Evolutionary conservation across 2,888 invertebrate species (phyloP), one percentile per base, ranked within the genome.

Genomic region (Drosophila birchii): DNA sequence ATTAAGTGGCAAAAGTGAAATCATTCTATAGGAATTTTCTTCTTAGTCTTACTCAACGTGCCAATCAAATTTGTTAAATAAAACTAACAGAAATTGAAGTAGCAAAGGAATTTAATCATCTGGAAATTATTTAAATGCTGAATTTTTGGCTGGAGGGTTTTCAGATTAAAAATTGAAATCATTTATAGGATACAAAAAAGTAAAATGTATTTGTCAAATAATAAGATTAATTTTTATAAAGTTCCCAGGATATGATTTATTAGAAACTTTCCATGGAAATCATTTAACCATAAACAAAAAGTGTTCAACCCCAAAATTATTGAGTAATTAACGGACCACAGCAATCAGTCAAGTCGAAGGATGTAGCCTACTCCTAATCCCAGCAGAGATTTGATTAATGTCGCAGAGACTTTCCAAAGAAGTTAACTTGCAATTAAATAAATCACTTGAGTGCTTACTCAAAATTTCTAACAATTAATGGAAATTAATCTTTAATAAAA

Each of bases 361-460:
- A 41, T 41, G 18, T 18, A 41, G 6, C 39, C 34, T 18, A 18
- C 29, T 49, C 11, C 14, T 68, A 76, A 61, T 55, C 64, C 62
- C 18, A 29, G 53, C 62, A 69, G 55, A 60, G 64, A 69, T 72
- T 75, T 89, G 72, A 84, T 89, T 84, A 84, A 84, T 83, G 80
- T 61, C 51, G 8, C 61, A 39, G 45, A 47, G 45, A 60, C 66
- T 63, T 68, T 12, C 12, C n/a, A 59, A 61, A 4, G 41, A 43
- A 34, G 5, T 34, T 16, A 66, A 66, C 29, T 72, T 47, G 60
- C 74, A 83, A 80, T 86, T 80, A 78, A 80, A 80, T 73, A 57
- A 74, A 74, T 71, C 55, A 68, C 51, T 81, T 64, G 44, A 39
- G n/a, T 57, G 43, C 5, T 47, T 26, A 23, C 41, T 26, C n/a